Conservation (phyloP, 2,888 invertebrate species). For the Labia minor region DNA sequence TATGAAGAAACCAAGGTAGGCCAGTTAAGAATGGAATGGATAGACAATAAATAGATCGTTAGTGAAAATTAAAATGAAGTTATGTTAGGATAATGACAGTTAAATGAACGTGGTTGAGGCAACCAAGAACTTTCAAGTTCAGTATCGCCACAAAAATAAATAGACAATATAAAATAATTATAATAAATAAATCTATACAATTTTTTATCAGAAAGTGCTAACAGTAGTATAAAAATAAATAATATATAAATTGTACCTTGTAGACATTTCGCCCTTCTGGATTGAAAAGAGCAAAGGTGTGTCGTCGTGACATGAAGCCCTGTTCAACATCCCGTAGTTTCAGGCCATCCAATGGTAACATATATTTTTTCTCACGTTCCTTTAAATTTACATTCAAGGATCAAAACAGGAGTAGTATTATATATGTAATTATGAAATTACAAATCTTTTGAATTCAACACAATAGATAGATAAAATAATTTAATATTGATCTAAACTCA, state of each 20-base stretch:
- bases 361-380: slow-evolving; percentile 99
- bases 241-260: too few species aligned
- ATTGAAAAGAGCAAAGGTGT: slow-evolving; percentile 97
- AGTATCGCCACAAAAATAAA: too few species aligned
- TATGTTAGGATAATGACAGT: too few species aligned
- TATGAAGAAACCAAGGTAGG: too few species aligned
- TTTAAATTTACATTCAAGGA: slow-evolving; percentile 32
- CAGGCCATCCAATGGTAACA: slow-evolving; percentile 93
- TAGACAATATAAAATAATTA: slow-evolving; percentile 15
- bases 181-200: neutral
- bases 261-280: slow-evolving; percentile 93
- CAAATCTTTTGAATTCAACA: neutral
- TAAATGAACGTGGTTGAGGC: too few species aligned
- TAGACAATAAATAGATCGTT: too few species aligned
- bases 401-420: neutral
- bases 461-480: neutral
- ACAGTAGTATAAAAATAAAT: slow-evolving; percentile 24
- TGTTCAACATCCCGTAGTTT: slow-evolving; percentile 94
- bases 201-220: too few species aligned
- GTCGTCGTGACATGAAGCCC: slow-evolving; percentile 94
- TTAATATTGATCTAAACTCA: slow-evolving; percentile 17
- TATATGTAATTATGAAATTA: too few species aligned
- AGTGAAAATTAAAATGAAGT: too few species aligned
- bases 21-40: too few species aligned
- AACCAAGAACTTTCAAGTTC: too few species aligned